Evolutionary conservation across 1,140 invertebrate genomes (phyloP), one percentile per base, ranked within the genome.

Genomic region (Aphis gossypii): DNA sequence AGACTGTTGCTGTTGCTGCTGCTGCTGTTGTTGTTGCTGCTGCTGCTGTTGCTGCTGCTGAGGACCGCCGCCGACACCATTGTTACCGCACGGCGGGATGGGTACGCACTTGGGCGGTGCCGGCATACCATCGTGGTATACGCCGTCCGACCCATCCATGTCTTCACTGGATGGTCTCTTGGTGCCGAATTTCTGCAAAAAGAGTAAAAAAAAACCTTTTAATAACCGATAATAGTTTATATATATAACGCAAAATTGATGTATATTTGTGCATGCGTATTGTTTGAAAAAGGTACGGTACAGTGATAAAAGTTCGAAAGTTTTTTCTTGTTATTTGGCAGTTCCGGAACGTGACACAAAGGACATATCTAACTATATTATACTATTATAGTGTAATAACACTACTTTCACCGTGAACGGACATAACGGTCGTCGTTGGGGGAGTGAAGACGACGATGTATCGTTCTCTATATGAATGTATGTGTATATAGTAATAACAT

Each of bases 111-210:
- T 93, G 1, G 92, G 92, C 0, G 92, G 92, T 0, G 92, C 68
- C 14, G 92, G 92, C 76, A 93, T 44, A n/a, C 92, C 92, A 35
- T 93, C 92, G 8, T 93, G 92, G 25, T 93, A 84, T 56, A 82
- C 35, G 11, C 76, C 76, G 35, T 93, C 92, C 23, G 76, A 68
- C 2, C 92, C 92, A 18, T 93, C 92, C 82, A 93, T 41, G 38
- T 93, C 92, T 44, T 93, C 92, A n/a, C 92, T 93, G 46, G 92
- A 93, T 38, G 92, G 92, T 44, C 92, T 51, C 9, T 93, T 93
- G 9, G 48, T 41, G n/a, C 92, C 92, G 14, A 93, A 93, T 86
- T 93, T 93, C 92, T 93, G 48, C 46, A 51, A 56, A 92, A 83
- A 82, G 6, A 82, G 48, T 46, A 46, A 82, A 83, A 35, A 90